phyloP scores from a whole-genome alignment of 2,888 invertebrate species.

The Slavum lentiscoides region DNA sequence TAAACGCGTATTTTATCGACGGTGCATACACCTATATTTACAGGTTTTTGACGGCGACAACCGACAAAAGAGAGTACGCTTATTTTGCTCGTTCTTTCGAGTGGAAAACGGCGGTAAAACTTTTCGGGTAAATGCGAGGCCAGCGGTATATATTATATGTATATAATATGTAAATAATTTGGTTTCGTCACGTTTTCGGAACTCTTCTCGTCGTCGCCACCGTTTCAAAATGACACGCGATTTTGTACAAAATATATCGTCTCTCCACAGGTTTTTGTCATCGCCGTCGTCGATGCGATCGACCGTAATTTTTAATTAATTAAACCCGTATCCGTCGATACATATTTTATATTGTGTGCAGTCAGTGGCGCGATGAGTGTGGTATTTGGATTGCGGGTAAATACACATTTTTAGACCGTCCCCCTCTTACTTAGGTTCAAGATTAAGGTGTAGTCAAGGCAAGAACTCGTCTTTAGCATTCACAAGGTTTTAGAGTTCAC shows the following conservation, averaged over 20 bases:
- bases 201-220: neutral
- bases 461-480: too few relatives aligned
- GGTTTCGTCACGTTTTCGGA: neutral
- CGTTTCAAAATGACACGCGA: neutral
- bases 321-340: neutral
- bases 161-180: neutral
- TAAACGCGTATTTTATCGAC: too few relatives aligned
- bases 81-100: neutral
- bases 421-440: too few relatives aligned
- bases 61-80: neutral
- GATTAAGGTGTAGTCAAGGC: too few relatives aligned
- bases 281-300: slow-evolving; percentile 6
- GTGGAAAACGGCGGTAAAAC: slow-evolving; percentile 28
- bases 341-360: neutral
- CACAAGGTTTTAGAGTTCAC: too few relatives aligned
- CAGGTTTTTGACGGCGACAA: neutral
- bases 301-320: slow-evolving; percentile 43
- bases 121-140: neutral
- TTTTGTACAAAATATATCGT: neutral
- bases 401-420: too few relatives aligned
- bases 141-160: neutral
- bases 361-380: too few relatives aligned
- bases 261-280: neutral
- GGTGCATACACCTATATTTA: neutral
- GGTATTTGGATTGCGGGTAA: too few relatives aligned